Conservation (phyloP, 2,888 invertebrate genomes). For the Thalpophila matura region DNA sequence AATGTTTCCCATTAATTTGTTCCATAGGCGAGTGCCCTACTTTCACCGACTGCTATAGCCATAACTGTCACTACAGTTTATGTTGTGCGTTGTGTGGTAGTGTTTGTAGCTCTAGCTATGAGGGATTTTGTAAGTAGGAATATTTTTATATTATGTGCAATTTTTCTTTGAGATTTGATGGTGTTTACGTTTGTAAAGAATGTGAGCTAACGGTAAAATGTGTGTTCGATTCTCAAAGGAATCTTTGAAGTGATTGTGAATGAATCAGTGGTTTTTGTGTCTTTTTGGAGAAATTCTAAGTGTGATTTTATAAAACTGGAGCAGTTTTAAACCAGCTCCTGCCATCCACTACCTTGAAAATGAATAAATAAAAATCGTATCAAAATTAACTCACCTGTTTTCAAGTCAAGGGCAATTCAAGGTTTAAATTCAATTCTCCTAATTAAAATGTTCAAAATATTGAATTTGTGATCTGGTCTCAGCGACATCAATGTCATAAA, state of each 20-base stretch:
- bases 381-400: not conserved
- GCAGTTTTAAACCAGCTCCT: not conserved
- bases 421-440: no score
- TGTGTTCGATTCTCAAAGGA: not conserved
- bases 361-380: not conserved
- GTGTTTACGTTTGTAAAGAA: not conserved
- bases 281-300: not conserved
- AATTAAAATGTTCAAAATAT: no score
- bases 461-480: no score
- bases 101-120: constrained; percentile 64
- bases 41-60: constrained; percentile 73
- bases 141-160: not conserved
- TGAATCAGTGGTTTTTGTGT: not conserved
- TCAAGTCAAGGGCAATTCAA: no score
- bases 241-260: constrained; percentile 9
- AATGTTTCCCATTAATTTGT: constrained; percentile 63
- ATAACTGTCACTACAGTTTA: constrained; percentile 67
- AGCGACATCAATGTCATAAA: no score
- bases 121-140: constrained; percentile 72
- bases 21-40: constrained; percentile 70
- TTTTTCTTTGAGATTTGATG: not conserved
- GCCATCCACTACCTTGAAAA: not conserved
- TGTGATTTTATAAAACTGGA: not conserved
- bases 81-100: constrained; percentile 51
- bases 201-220: constrained; percentile 10